These are phyloP conservation scores for Choristoneura fumiferana DNA, from an alignment of 1,140 invertebrate genomes.

Conservation along the genomic window DNA sequence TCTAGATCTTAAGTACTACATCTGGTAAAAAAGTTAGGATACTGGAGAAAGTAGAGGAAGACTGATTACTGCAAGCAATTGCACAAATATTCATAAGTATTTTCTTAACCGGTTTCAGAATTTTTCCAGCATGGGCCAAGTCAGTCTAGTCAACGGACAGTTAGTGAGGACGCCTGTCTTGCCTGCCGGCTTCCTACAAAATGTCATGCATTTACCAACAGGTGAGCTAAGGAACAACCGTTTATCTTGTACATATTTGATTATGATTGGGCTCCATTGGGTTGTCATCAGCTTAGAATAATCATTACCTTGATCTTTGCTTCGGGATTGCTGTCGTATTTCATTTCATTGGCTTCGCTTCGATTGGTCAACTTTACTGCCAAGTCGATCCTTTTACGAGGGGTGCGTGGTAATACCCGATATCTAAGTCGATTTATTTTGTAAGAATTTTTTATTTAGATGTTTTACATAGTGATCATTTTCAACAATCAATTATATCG, in stretches of 20 bases:
- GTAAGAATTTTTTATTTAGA: too few relatives aligned
- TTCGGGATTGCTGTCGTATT: conserved; percentile 36
- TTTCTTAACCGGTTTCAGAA: conserved; percentile 54
- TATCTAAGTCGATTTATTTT: too few relatives aligned
- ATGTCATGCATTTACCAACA: conserved; percentile 74
- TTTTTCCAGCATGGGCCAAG: conserved; percentile 72
- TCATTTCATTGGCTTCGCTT: conserved; percentile 45
- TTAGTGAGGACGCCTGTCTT: conserved; percentile 81
- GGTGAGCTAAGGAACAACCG: conserved; percentile 39
- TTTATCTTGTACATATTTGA: background rate
- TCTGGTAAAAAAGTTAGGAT: too few relatives aligned
- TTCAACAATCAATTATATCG: too few relatives aligned
- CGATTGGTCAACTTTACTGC: background rate
- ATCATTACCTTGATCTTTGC: conserved; percentile 45
- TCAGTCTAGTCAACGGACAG: conserved; percentile 80
- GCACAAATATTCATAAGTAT: background rate
- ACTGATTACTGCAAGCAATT: too few relatives aligned
- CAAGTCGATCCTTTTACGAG: too few relatives aligned
- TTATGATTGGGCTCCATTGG: background rate
- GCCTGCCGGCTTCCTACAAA: conserved; percentile 79
- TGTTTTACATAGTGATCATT: too few relatives aligned
- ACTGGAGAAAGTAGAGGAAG: too few relatives aligned
- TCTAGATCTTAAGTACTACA: too few relatives aligned
- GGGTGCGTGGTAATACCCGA: too few relatives aligned
- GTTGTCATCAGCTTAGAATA: background rate